Evolutionary conservation across 1,140 invertebrate species (phyloP).

Genomic region (Drosophila pseudoobscura): DNA sequence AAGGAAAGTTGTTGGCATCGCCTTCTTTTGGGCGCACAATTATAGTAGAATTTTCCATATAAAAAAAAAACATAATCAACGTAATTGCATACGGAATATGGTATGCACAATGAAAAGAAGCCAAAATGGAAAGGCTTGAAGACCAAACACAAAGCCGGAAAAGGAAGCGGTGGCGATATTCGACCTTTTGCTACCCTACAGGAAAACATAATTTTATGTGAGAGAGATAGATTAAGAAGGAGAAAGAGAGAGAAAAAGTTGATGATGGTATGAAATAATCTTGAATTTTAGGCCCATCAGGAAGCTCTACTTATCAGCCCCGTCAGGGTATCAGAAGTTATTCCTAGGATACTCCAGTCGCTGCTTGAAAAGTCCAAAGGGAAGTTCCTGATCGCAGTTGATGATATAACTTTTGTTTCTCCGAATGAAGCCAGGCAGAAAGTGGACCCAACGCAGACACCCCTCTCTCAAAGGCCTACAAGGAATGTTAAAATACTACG

Average conservation of each 20-base stretch:
- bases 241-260: too few relatives aligned
- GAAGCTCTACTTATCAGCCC: constrained; percentile 27
- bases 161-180: not conserved
- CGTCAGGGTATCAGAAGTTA: constrained; percentile 16
- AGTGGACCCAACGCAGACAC: constrained; percentile 9
- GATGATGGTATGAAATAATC: too few relatives aligned
- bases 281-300: not conserved
- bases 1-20: constrained; percentile 21
- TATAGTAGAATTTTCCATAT: constrained; percentile 61
- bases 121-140: constrained; percentile 17
- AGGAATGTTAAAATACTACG: constrained; percentile 17
- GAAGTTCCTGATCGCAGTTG: too few relatives aligned
- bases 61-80: constrained; percentile 79
- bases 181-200: not conserved
- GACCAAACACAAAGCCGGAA: constrained; percentile 4
- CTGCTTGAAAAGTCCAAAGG: constrained; percentile 22
- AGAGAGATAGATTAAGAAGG: too few relatives aligned
- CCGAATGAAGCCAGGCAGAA: not conserved
- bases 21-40: constrained; percentile 36
- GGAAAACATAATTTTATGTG: too few relatives aligned
- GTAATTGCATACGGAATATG: constrained; percentile 72
- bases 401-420: too few relatives aligned
- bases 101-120: constrained; percentile 36
- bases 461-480: not conserved
- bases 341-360: constrained; percentile 24